phyloP scores from a whole-genome alignment of 2,113 vertebrate species.

The Xenotilapia leptura region DNA sequence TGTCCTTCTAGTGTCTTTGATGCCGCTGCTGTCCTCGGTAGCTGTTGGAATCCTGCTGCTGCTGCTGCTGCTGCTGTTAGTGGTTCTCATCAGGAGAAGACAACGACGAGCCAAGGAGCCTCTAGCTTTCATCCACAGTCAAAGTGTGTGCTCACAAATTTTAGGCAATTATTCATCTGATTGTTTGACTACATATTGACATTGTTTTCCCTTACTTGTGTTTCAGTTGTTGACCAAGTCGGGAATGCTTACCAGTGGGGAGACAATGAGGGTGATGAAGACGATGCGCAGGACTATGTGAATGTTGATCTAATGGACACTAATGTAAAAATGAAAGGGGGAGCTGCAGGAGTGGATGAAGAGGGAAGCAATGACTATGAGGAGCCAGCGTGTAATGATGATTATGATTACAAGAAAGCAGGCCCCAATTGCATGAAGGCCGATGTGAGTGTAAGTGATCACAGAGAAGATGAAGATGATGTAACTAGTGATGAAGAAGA shows the following conservation, averaged over 20 bases:
- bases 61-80: not conserved
- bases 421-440: not conserved
- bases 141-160: not conserved
- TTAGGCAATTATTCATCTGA: not conserved
- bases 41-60: not conserved
- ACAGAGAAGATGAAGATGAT: not conserved
- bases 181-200: not conserved
- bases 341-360: not conserved
- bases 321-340: not conserved
- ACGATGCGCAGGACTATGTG: not conserved
- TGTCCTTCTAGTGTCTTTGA: not conserved
- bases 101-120: not conserved
- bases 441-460: not conserved
- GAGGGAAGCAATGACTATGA: not conserved
- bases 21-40: not conserved
- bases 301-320: not conserved
- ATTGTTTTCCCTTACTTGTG: not conserved
- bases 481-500: not conserved
- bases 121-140: not conserved
- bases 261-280: not conserved
- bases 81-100: not conserved
- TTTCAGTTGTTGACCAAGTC: not conserved
- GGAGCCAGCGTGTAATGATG: not conserved
- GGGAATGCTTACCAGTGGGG: not conserved
- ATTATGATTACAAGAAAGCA: not conserved